A percentile compares a stretch with the other conserved stretches of the same genome.
Conservation (phyloP, 2,888 invertebrate species). For the Drosophila limbata region DNA sequence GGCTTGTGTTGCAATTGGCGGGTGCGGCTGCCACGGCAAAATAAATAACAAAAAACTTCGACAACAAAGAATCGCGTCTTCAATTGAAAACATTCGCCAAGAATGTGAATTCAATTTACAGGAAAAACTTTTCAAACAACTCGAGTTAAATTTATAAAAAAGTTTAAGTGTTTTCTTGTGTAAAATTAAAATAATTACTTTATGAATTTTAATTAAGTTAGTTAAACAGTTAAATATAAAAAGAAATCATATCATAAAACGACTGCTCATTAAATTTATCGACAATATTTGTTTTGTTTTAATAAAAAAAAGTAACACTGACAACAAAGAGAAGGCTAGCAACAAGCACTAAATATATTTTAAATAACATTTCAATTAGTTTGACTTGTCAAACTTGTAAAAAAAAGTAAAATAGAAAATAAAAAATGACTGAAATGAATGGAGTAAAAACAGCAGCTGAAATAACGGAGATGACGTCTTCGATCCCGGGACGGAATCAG, state of each 20-base stretch:
- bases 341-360: constrained; percentile 38
- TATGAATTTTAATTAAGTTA: background rate
- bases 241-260: background rate
- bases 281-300: constrained; percentile 1
- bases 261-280: background rate
- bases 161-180: background rate
- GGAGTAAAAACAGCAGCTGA: constrained; percentile 51
- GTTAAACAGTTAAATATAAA: background rate
- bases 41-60: background rate
- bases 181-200: background rate
- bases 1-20: constrained; percentile 74
- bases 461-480: constrained; percentile 33
- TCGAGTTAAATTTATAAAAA: background rate
- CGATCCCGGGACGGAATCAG: constrained; percentile 2
- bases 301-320: background rate
- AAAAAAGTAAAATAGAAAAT: constrained; percentile 2
- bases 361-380: constrained; percentile 56
- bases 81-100: constrained; percentile 3
- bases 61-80: constrained; percentile 38
- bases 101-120: background rate
- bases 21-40: constrained; percentile 44
- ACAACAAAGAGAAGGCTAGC: constrained; percentile 2
- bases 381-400: constrained; percentile 40
- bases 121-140: background rate
- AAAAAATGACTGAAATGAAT: constrained; percentile 65